Evolutionary conservation across 1,140 invertebrate genomes (phyloP), one percentile per base, ranked within the genome.

Genomic region (Zaprionus gabonicus): DNA sequence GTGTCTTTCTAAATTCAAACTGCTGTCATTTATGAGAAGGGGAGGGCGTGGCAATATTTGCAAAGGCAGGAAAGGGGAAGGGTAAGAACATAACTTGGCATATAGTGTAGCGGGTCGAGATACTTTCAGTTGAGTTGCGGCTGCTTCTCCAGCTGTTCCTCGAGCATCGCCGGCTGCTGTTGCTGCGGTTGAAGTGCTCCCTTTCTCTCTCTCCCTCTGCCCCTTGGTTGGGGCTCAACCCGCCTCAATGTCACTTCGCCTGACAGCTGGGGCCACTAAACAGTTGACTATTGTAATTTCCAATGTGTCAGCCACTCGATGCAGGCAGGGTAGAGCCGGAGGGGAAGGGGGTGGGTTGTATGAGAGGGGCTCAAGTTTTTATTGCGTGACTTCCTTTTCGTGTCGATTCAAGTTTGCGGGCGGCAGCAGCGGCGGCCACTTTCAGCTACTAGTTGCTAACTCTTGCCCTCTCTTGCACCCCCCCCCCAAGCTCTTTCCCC

Each of bases 361-460:
- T 34, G 31, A 12, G 38, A 25, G n/a, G 23, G 3, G 17, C 41
- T 46, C 31, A 86, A 71, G 82, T 80, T 90, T 79, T 85, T 90
- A 88, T 70, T 88, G 78, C 85, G 69, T 76, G 85, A 90, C 85
- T 85, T 85, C 59, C 85, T 76, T 81, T 75, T 81, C 75, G 75
- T 84, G 81, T 88, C 71, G 62, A 72, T 78, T 69, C 31, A 71
- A 77, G 78, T 86, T 88, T 58, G 65, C 65, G 10, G 20, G 31
- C 31, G 9, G 72, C 80, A 53, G 28, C 41, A 41, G 28, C 31
- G 20, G 25, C 55, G 53, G 68, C 68, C 59, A 75, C 58, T 55
- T 38, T 55, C n/a, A 36, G 59, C 67, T 58, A 63, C 58, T 34
- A 70, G 58, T 70, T 73, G 64, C 41, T 51, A 70, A 49, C 67